Conservation (phyloP, 2,797 vertebrate species). For the Melanotaenia trifasciata region DNA sequence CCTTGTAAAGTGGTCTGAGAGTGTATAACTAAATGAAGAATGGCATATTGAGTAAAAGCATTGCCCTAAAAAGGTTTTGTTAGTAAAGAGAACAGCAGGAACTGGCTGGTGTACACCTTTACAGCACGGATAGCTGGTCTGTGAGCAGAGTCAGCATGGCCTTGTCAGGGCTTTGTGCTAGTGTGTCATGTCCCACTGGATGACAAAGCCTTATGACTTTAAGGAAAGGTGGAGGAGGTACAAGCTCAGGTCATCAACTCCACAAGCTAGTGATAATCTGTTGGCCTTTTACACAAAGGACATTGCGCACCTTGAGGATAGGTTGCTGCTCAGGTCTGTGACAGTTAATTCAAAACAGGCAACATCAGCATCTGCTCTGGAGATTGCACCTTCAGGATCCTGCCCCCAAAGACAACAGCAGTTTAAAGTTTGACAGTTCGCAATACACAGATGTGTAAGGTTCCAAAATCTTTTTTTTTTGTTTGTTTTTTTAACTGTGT, state of each 20-base stretch:
- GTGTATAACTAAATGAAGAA: conserved; percentile 27
- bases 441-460: conserved; percentile 19
- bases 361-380: conserved; percentile 43
- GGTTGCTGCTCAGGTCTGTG: conserved; percentile 56
- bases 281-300: conserved; percentile 76
- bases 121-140: conserved; percentile 59
- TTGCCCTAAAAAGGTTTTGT: conserved; percentile 23
- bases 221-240: conserved; percentile 69
- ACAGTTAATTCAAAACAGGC: conserved; percentile 68
- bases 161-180: conserved; percentile 59
- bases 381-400: conserved; percentile 43
- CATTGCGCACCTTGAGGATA: conserved; percentile 57
- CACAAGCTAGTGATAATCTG: conserved; percentile 75
- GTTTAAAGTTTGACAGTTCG: conserved; percentile 31
- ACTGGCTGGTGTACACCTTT: conserved; percentile 27
- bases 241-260: conserved; percentile 74
- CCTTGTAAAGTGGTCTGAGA: conserved; percentile 10
- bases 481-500: not conserved
- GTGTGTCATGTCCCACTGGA: conserved; percentile 78
- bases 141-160: conserved; percentile 73
- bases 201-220: conserved; percentile 76
- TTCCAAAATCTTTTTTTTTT: not conserved
- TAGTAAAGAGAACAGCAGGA: conserved; percentile 39
- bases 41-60: conserved; percentile 26
- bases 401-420: conserved; percentile 41